Evolutionary conservation across 2,888 invertebrate genomes (phyloP), one percentile per base, ranked within the genome.

Genomic region (Apotomis betuletana): DNA sequence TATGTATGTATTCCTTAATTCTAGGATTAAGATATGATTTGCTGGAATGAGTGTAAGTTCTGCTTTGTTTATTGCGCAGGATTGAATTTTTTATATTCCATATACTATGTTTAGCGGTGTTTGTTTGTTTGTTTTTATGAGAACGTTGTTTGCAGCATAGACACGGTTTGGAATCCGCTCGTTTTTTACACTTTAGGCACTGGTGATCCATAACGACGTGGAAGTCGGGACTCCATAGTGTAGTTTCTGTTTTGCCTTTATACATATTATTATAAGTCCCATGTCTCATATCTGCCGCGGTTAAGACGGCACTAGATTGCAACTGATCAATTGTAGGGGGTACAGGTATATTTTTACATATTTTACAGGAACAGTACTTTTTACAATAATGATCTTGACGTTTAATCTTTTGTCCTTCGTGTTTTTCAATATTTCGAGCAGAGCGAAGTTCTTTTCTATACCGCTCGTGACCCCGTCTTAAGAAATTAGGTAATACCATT

Each of bases 1-100:
- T 88, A 75, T 90, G 86, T 1, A 94, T 85, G 78, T 94, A 94
- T 54, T 83, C 81, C 81, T 89, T 90, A 51, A 94, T 81, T 15
- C 84, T 72, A n/a, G 92, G 92, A 69, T 77, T 77, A 52, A 78
- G 65, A 54, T 52, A 64, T 49, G 73, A 52, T 64, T 73, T 70
- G 27, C 49, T 65, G 27, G 49, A 10, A 77, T 90, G 87, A 13
- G 88, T 69, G 15, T 75, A 77, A 5, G 79, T 64, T 72, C 80
- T 81, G 44, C 55, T 71, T 38, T 63, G 57, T 70, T 69, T 81
- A 44, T 71, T 79, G 44, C 72, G 51, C 27, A 27, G 4, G n/a
- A 54, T 15, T 13, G 61, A 27, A 36, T 15, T 67, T 65, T 36
- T 64, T 49, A 52, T 59, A 9, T 63, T 71, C n/a, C 71, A 44